Base-by-base conservation (phyloP, 2,113 vertebrate species). In the Peucedramus taeniatus region DNA sequence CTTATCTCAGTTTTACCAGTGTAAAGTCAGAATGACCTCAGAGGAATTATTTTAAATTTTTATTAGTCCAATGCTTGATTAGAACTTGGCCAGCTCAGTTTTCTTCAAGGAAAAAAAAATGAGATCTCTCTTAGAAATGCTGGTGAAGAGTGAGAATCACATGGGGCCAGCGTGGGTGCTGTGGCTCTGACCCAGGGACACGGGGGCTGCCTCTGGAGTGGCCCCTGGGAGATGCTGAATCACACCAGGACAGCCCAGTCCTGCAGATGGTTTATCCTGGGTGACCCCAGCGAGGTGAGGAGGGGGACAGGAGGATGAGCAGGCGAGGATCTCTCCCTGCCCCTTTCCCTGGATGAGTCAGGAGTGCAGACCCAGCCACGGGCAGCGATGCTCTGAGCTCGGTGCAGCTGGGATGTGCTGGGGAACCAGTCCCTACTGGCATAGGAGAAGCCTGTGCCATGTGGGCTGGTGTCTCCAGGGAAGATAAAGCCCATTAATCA, bases 31-130 rank as follows among this genome's bases (percentile, higher is more conserved):
- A 94, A 87, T 54, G 87, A 93, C 88, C 92, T 75, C 83, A 50
- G 76, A 94, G 76, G 80, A 94, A 91, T 91, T 56, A 84, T 80
- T 96, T 93, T 45, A 89, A 84, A 75, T 75, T 95, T 94, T 90
- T 81, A 92, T 81, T 88, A 78, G 76, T 15, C 20, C 28, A 13
- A 57, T 26, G 45, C 1, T 1, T 6, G 20, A 83, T 93, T 63
- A 94, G 59, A 56, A 45, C 63, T 71, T 49, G 83, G 51, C 60
- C 76, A 57, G 56, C 69, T 92, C 54, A 4, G 39, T 69, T 76
- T 91, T 57, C 68, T 70, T 42, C 40, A 21, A 27, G n/a, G 31
- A 35, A 71, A 71, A 78, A 78, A 31, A 53, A 87, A 15, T 4
- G 1, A 56, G 10, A 4, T 66, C 3, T 39, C 33, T 66, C 50